Percentiles rank a stretch among this genome's conserved stretches.
Evolutionary conservation across 2,113 vertebrate genomes (phyloP).

Genomic region (Prionailurus bengalensis): DNA sequence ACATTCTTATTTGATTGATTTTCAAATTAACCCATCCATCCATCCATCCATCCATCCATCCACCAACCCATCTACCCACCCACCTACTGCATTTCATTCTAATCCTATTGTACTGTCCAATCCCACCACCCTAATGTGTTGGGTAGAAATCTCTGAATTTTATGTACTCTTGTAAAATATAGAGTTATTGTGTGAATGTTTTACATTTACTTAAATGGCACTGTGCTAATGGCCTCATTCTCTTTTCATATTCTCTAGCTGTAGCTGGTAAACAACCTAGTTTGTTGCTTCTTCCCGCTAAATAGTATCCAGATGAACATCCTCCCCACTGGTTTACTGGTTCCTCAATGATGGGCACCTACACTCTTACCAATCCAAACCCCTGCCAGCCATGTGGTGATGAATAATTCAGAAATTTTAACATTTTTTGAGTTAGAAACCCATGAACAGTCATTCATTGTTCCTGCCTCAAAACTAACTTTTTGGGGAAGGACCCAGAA

Average conservation of each 20-base stretch:
- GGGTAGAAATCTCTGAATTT: neutral
- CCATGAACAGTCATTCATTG: neutral
- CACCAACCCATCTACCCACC: neutral
- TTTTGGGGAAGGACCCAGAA: neutral
- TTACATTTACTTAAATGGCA: slow-evolving; percentile 4
- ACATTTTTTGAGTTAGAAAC: neutral
- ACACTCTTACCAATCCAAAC: neutral
- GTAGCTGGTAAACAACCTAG: neutral
- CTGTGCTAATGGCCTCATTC: neutral
- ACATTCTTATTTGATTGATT: neutral
- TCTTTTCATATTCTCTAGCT: neutral
- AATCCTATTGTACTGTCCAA: neutral
- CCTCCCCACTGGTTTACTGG: neutral
- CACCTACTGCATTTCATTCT: neutral
- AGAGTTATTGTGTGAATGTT: neutral
- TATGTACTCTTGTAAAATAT: neutral
- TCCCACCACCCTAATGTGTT: neutral
- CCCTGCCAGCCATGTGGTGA: neutral
- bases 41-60: neutral
- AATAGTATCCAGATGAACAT: neutral
- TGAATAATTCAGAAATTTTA: neutral
- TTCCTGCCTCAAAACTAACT: slow-evolving; percentile 2
- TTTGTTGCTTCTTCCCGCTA: slow-evolving; percentile 8
- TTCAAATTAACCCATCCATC: neutral
- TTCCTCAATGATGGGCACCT: neutral